Conservation (phyloP, 2,797 vertebrate genomes). For the Neoniphon sammara region DNA sequence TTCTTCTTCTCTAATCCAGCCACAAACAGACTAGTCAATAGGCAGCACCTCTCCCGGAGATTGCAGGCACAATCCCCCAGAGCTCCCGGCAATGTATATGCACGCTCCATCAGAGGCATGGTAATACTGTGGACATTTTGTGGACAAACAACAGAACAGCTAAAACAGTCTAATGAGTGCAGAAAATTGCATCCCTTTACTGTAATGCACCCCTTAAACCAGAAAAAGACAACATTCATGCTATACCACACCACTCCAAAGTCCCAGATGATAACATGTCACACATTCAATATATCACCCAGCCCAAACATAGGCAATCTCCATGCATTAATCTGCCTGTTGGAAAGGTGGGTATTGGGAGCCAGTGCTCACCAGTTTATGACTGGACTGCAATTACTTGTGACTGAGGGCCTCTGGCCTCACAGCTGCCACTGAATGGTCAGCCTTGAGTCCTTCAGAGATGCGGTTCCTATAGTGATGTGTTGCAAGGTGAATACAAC, state of each 20-base stretch:
- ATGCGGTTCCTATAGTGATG: constrained; percentile 22
- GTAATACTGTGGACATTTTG: constrained; percentile 45
- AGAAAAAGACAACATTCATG: no score
- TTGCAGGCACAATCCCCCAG: constrained; percentile 18
- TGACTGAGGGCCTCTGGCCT: neutral
- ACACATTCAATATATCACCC: no score
- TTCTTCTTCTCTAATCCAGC: constrained; percentile 16
- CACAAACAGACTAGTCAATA: constrained; percentile 48
- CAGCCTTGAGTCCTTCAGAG: constrained; percentile 5
- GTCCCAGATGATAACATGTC: no score
- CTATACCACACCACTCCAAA: neutral
- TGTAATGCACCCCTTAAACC: no score
- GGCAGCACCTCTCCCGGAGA: constrained; percentile 37
- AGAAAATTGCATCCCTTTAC: no score
- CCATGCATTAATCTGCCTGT: constrained; percentile 27
- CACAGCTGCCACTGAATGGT: constrained; percentile 14
- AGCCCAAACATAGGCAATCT: neutral
- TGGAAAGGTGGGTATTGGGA: constrained; percentile 1
- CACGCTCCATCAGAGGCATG: constrained; percentile 35
- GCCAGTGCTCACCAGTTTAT: no score
- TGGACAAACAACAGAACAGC: no score
- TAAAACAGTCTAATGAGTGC: no score
- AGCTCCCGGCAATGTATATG: constrained; percentile 28
- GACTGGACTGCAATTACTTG: neutral
- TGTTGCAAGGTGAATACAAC: neutral